phyloP scores from a whole-genome alignment of 30 jellyfish, hydroid and myxozoan species.

The Turritopsis dohrnii region DNA sequence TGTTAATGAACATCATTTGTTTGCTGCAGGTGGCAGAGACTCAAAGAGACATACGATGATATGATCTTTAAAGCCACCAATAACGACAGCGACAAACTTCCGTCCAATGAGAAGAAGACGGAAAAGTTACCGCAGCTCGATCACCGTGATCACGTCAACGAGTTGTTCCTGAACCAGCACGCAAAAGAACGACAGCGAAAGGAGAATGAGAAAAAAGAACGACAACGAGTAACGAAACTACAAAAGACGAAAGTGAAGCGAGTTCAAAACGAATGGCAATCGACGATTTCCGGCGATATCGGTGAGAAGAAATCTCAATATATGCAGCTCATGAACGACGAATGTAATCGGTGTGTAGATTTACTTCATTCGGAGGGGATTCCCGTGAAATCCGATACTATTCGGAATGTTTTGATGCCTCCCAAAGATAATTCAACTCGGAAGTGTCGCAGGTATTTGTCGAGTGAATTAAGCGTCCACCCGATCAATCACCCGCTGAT shows the following conservation, averaged over 20 bases:
- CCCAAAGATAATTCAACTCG: slow-evolving; percentile 2
- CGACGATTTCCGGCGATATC: slow-evolving; percentile 9
- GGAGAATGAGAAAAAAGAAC: neutral
- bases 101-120: neutral
- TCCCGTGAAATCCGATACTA: neutral
- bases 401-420: neutral
- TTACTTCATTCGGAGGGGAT: neutral
- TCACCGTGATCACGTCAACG: neutral
- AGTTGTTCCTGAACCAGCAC: neutral
- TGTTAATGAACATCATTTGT: neutral
- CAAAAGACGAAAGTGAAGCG: neutral
- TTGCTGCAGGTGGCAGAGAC: slow-evolving; percentile 1
- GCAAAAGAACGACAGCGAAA: neutral
- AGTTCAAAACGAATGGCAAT: neutral
- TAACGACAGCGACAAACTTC: neutral
- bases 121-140: neutral
- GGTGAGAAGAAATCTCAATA: neutral
- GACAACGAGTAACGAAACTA: neutral
- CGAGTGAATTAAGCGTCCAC: neutral
- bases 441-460: neutral
- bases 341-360: neutral
- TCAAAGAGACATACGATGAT: slow-evolving; percentile 6
- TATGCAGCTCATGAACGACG: neutral
- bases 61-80: neutral
- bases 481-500: slow-evolving; percentile 8